phyloP scores from a whole-genome alignment of 2,797 vertebrate species.

The Tapirus indicus region DNA sequence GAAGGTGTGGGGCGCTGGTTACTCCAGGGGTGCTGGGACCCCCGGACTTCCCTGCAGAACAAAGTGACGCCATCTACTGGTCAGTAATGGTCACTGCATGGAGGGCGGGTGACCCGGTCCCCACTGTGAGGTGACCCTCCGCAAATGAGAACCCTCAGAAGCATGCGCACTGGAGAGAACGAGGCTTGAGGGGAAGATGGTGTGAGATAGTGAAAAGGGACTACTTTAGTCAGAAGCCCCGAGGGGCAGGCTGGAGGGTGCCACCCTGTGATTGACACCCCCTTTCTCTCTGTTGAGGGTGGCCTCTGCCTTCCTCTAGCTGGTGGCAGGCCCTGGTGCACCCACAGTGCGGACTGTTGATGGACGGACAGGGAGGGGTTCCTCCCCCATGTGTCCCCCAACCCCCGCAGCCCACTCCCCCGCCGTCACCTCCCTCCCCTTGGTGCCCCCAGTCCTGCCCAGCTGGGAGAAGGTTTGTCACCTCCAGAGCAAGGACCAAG shows the following conservation, averaged over 20 bases:
- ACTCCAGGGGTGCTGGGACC: not conserved
- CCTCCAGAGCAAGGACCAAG: not conserved
- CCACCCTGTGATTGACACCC: no score
- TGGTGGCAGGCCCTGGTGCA: not conserved
- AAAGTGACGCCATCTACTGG: not conserved
- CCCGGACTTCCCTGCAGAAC: not conserved
- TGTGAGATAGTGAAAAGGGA: not conserved
- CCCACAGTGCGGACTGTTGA: not conserved
- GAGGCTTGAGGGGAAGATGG: no score
- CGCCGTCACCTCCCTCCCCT: not conserved
- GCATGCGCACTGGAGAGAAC: not conserved
- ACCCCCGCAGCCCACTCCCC: not conserved
- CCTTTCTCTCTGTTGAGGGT: not conserved
- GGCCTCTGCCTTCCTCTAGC: not conserved
- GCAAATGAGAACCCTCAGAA: not conserved
- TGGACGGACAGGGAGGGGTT: not conserved
- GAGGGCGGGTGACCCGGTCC: accelerated
- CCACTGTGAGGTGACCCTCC: not conserved
- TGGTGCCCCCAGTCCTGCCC: not conserved
- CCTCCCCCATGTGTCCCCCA: not conserved
- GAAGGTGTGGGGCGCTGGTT: not conserved
- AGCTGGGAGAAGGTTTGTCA: not conserved
- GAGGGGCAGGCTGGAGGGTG: not conserved
- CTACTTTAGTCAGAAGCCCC: not conserved
- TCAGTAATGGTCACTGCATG: not conserved